Evolutionary conservation across 2,888 invertebrate species (phyloP), one percentile per base, ranked within the genome.

Genomic region (Hemaris fuciformis): DNA sequence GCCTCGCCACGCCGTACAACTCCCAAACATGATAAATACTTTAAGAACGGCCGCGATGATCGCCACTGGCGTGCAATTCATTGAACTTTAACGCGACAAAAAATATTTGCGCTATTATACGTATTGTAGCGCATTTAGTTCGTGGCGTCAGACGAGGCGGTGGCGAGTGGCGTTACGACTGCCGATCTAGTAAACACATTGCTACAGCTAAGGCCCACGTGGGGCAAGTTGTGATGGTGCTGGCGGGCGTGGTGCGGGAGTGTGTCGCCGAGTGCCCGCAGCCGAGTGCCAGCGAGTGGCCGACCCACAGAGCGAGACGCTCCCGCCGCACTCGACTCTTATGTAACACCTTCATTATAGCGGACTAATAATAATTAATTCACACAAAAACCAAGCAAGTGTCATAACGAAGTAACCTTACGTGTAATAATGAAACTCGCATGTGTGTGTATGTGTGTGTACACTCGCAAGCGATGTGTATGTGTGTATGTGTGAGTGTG

Each of bases 391-490:
- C 18, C 31, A 53, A 31, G 8, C 53, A 10, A 53, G 53, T 31
- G 53, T 53, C 53, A 53, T 53, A 53, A 53, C 53, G 15, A 53
- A 53, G 15, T 31, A 53, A 18, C 53, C 31, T 53, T 31, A 53
- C 8, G 53, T 18, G 18, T 53, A 31, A 53, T 31, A 27, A 31
- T 31, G 27, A 18, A 31, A 18, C 6, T 10, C 3, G n/a, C 15
- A 27, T 2, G 23, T n/a, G 2, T 31, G 48, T 48, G 27, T 48
- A 27, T 27, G 15, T 15, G 42, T 42, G n/a, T 38, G 38, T 31
- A 18, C 18, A 18, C 31, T 27, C 1, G n/a, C 6, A n/a, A n/a
- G n/a, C n/a, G n/a, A n/a, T n/a, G n/a, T n/a, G n/a, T n/a, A n/a
- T n/a, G n/a, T n/a, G 10, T 6, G 15, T 10, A 31, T 53, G 31